Evolutionary conservation across 2,797 vertebrate species (phyloP).

Genomic region (Acomys russatus): DNA sequence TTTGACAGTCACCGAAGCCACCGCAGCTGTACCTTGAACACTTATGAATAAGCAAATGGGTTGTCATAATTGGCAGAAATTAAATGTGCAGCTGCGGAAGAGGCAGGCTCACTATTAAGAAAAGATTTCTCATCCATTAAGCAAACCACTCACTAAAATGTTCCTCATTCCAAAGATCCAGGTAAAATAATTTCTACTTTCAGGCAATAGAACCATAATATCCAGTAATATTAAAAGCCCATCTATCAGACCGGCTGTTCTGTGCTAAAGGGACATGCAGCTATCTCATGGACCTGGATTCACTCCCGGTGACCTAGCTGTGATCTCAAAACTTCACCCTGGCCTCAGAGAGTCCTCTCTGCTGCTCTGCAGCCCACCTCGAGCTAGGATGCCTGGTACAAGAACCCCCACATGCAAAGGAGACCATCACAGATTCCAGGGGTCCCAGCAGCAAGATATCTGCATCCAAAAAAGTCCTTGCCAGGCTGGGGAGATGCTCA

Average conservation of each 20-base stretch:
- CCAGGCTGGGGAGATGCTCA: neutral
- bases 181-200: slow-evolving; percentile 9
- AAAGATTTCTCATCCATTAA: slow-evolving; percentile 60
- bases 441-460: neutral
- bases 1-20: slow-evolving; percentile 4
- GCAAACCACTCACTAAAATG: slow-evolving; percentile 45
- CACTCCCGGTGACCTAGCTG: neutral
- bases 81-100: slow-evolving; percentile 51
- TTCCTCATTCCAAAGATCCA: neutral
- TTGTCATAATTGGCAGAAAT: slow-evolving; percentile 63
- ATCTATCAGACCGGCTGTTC: neutral
- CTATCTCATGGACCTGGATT: neutral
- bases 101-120: neutral
- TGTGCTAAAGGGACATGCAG: neutral
- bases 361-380: neutral
- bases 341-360: neutral
- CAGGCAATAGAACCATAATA: neutral
- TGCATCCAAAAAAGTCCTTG: neutral
- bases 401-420: accelerated
- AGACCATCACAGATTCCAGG: accelerated
- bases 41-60: slow-evolving; percentile 64
- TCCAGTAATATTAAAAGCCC: slow-evolving; percentile 3
- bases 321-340: neutral
- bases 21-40: neutral
- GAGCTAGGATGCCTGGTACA: accelerated